phyloP scores from a whole-genome alignment of 2,888 invertebrate genomes.

The Didymodactylos carnosus region DNA sequence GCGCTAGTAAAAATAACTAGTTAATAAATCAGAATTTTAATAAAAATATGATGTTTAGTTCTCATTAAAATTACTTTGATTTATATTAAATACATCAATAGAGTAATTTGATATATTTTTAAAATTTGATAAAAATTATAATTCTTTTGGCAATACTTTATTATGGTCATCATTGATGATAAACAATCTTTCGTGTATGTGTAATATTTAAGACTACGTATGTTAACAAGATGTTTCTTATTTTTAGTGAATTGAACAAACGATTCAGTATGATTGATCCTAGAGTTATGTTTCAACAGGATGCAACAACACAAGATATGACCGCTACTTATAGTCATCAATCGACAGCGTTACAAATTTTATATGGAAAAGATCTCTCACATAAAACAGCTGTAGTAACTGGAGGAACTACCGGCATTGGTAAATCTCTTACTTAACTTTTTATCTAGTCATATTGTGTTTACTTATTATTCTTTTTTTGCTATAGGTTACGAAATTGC shows the following conservation, averaged over 20 bases:
- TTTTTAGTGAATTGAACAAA: constrained; percentile 46
- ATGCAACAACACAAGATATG: constrained; percentile 16
- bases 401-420: constrained; percentile 76
- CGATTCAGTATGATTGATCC: constrained; percentile 71
- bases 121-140: too few species aligned
- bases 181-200: too few species aligned
- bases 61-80: too few species aligned
- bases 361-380: constrained; percentile 68
- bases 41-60: too few species aligned
- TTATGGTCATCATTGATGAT: too few species aligned
- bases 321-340: constrained; percentile 18
- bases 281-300: constrained; percentile 59
- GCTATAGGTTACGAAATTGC: constrained; percentile 78
- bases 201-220: neutral
- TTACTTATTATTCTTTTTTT: too few species aligned
- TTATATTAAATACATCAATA: too few species aligned
- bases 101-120: too few species aligned
- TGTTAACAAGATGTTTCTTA: neutral
- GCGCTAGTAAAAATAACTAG: too few species aligned
- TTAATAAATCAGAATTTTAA: too few species aligned
- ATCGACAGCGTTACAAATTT: constrained; percentile 53
- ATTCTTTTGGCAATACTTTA: too few species aligned
- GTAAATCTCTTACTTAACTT: constrained; percentile 30
- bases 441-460: too few species aligned
- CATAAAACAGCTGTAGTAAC: constrained; percentile 66